These are phyloP conservation scores for Melipona beecheii DNA, from an alignment of 2,888 invertebrate genomes.

Conservation along the genomic window DNA sequence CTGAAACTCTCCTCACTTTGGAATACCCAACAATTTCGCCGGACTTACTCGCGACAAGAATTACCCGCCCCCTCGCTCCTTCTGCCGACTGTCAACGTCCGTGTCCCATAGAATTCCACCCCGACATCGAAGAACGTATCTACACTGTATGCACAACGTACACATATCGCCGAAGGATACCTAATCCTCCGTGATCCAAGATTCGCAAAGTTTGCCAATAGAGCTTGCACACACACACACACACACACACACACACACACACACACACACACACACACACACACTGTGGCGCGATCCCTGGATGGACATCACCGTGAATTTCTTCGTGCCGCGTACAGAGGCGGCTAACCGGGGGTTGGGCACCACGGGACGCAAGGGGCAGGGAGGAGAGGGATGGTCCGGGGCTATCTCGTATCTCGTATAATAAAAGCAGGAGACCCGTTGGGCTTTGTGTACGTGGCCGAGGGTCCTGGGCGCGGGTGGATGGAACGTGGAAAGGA, in stretches of 20 bases:
- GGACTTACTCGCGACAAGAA: neutral
- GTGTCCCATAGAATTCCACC: conserved; percentile 42
- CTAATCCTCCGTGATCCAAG: conserved; percentile 76
- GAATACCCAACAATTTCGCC: neutral
- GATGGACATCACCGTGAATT: conserved; percentile 42
- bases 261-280: neutral
- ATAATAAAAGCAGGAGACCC: conserved; percentile 75
- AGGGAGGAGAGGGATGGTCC: conserved; percentile 31
- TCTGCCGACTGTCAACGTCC: too few relatives aligned
- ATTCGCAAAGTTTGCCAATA: conserved; percentile 71
- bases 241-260: neutral
- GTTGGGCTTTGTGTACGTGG: conserved; percentile 74
- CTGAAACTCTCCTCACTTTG: too few relatives aligned
- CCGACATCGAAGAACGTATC: conserved; percentile 55
- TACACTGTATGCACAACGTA: too few relatives aligned
- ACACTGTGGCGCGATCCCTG: conserved; percentile 34
- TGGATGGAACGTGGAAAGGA: conserved; percentile 34
- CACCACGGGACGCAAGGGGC: conserved; percentile 11
- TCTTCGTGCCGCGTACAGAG: conserved; percentile 14
- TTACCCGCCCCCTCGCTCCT: neutral
- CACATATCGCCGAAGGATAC: conserved; percentile 67
- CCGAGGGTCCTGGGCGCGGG: conserved; percentile 59
- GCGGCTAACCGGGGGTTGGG: conserved; percentile 8
- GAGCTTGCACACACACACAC: conserved; percentile 30
- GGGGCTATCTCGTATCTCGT: conserved; percentile 76